Evolutionary conservation across 2,888 invertebrate genomes (phyloP).

Genomic region (Priocnemis perturbator): DNA sequence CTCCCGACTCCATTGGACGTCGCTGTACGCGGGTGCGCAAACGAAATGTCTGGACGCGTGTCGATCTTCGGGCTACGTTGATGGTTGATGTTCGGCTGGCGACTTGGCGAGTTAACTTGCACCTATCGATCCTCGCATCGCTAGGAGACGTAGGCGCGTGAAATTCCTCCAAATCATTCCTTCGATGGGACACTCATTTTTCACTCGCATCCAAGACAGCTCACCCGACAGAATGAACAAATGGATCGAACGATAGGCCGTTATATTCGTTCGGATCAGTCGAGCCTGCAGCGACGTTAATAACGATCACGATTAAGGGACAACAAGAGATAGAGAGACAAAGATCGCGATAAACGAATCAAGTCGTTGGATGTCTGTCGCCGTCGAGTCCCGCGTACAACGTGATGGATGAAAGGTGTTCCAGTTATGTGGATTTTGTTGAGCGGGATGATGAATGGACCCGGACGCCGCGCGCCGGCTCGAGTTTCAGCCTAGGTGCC

Average conservation of each 20-base stretch:
- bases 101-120: too few relatives aligned
- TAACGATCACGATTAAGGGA: conserved; percentile 22
- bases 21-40: too few relatives aligned
- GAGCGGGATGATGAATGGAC: conserved; percentile 55
- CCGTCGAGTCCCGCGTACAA: conserved; percentile 22
- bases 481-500: conserved; percentile 19
- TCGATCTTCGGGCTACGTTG: too few relatives aligned
- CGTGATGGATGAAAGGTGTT: conserved; percentile 58
- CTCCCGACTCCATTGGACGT: too few relatives aligned
- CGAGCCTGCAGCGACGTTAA: conserved; percentile 21
- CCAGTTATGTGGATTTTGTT: conserved; percentile 57
- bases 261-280: too few relatives aligned
- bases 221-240: not conserved
- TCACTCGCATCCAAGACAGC: not conserved
- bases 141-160: too few relatives aligned
- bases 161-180: too few relatives aligned
- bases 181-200: too few relatives aligned
- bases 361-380: conserved; percentile 41
- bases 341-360: conserved; percentile 49
- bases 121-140: too few relatives aligned
- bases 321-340: conserved; percentile 1
- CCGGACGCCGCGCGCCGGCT: conserved; percentile 34
- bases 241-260: not conserved
- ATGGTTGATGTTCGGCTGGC: too few relatives aligned
- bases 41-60: too few relatives aligned